Conservation (phyloP, 2,113 vertebrate species). For the Chaetops frenatus region DNA sequence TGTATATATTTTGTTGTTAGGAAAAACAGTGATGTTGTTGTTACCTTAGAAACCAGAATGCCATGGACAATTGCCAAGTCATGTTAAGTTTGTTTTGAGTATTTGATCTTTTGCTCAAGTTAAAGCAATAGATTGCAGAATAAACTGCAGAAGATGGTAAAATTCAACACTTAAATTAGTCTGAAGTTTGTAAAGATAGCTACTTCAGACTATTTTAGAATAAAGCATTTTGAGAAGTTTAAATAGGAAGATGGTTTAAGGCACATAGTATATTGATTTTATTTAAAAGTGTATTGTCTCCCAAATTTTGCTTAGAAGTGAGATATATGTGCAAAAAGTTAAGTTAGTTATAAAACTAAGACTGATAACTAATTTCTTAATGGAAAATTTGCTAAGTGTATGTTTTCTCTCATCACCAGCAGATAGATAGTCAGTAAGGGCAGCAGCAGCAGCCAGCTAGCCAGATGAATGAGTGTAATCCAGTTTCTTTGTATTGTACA, state of each 20-base stretch:
- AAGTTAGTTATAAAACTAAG: slow-evolving; percentile 65
- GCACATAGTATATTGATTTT: slow-evolving; percentile 65
- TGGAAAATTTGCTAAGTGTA: slow-evolving; percentile 56
- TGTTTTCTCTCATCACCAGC: slow-evolving; percentile 57
- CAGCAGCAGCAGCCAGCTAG: slow-evolving; percentile 47
- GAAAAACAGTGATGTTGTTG: slow-evolving; percentile 45
- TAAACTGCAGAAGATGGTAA: slow-evolving; percentile 46
- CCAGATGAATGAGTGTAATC: slow-evolving; percentile 73
- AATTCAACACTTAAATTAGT: slow-evolving; percentile 45
- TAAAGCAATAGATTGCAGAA: slow-evolving; percentile 60
- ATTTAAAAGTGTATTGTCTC: slow-evolving; percentile 60
- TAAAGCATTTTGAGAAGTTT: slow-evolving; percentile 47
- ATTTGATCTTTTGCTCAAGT: slow-evolving; percentile 63
- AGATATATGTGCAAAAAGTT: slow-evolving; percentile 55
- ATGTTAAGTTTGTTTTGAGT: slow-evolving; percentile 67
- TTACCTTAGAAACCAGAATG: slow-evolving; percentile 64
- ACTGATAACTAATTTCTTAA: slow-evolving; percentile 59
- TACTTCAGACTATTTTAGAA: slow-evolving; percentile 66
- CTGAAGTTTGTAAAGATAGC: slow-evolving; percentile 70
- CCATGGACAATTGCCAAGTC: slow-evolving; percentile 74
- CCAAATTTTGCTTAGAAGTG: slow-evolving; percentile 68
- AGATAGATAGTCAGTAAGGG: slow-evolving; percentile 74
- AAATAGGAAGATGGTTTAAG: slow-evolving; percentile 64
- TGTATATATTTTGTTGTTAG: slow-evolving; percentile 42
- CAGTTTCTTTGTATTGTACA: slow-evolving; percentile 78